A percentile compares a stretch with the other conserved stretches of the same genome.
Evolutionary conservation across 2,113 vertebrate species (phyloP).

Genomic region (Synchiropus splendidus): DNA sequence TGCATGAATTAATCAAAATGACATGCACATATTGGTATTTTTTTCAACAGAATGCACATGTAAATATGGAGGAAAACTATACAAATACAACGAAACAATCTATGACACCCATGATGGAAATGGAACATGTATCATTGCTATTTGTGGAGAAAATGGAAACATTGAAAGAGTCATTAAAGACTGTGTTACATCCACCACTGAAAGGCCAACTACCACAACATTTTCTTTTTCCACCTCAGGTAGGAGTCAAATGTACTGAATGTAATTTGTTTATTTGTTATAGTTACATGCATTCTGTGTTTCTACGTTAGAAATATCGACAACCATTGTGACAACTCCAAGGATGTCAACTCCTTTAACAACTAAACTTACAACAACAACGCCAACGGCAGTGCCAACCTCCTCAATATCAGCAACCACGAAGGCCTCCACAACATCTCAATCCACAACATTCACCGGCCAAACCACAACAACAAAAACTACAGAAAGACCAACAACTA

Average conservation of each 20-base stretch:
- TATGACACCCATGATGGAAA: slow-evolving; percentile 74
- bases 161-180: slow-evolving; percentile 22
- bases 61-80: slow-evolving; percentile 51
- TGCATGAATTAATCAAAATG: neutral
- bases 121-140: slow-evolving; percentile 68
- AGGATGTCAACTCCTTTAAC: too few species aligned
- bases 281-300: too few species aligned
- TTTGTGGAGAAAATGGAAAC: slow-evolving; percentile 64
- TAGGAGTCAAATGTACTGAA: slow-evolving; percentile 13
- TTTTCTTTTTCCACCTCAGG: slow-evolving; percentile 37
- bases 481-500: too few species aligned
- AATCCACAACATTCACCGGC: too few species aligned
- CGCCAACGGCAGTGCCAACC: too few species aligned
- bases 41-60: slow-evolving; percentile 77
- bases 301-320: neutral
- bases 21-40: neutral
- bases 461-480: too few species aligned
- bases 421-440: too few species aligned
- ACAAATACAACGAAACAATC: slow-evolving; percentile 47
- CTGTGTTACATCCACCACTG: slow-evolving; percentile 20
- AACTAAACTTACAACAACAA: too few species aligned
- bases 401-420: too few species aligned
- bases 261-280: too few species aligned
- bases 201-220: slow-evolving; percentile 8
- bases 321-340: too few species aligned